phyloP scores from a whole-genome alignment of 2,113 vertebrate species.

The Nycticebus coucang region DNA sequence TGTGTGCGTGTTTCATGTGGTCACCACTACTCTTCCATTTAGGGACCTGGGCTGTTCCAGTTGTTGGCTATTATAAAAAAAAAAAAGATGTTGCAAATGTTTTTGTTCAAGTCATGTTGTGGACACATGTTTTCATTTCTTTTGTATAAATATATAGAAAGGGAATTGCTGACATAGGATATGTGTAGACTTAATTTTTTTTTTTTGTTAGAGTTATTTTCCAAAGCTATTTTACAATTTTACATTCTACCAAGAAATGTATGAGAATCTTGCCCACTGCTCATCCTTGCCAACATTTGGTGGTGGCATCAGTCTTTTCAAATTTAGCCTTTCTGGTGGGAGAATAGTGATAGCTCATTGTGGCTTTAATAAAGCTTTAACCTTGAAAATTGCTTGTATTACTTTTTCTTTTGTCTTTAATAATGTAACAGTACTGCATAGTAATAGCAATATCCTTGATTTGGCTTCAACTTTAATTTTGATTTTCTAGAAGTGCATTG shows the following conservation, averaged over 20 bases:
- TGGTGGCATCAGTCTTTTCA: neutral
- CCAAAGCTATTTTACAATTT: constrained; percentile 40
- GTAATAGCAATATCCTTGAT: neutral
- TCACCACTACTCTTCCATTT: neutral
- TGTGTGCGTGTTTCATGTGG: neutral
- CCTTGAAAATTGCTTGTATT: neutral
- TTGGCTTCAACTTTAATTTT: constrained; percentile 15
- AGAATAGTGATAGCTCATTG: neutral
- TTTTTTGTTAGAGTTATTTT: neutral
- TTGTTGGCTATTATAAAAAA: neutral
- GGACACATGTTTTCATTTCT: constrained; percentile 22
- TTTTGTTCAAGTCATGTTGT: constrained; percentile 5
- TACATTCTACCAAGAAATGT: neutral
- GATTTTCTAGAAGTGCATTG: neutral
- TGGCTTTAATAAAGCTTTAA: constrained; percentile 1
- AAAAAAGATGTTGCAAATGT: neutral
- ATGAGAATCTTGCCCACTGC: neutral
- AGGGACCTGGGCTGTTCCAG: neutral
- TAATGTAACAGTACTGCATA: neutral
- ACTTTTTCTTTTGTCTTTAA: constrained; percentile 8
- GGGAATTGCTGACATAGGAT: neutral
- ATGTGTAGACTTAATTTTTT: constrained; percentile 1
- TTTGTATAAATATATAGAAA: constrained; percentile 12
- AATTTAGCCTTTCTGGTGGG: neutral
- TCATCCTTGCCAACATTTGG: neutral